phyloP scores from a whole-genome alignment of 2,797 vertebrate genomes.

The Halcyon badia region DNA sequence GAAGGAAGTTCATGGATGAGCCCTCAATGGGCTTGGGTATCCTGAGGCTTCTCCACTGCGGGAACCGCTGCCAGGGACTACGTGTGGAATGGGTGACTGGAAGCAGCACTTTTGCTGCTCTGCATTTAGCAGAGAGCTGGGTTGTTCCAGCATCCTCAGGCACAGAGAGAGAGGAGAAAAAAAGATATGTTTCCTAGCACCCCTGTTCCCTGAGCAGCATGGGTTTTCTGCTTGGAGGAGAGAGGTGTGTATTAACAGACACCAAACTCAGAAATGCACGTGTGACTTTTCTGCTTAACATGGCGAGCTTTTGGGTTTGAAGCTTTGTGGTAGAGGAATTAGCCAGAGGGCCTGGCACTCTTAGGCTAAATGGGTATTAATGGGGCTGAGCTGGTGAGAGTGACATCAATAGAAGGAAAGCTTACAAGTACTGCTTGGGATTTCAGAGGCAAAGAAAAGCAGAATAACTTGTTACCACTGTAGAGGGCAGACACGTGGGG shows the following conservation, averaged over 20 bases:
- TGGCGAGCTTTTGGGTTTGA: neutral
- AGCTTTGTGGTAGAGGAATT: neutral
- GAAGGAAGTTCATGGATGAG: neutral
- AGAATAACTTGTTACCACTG: neutral
- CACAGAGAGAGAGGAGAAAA: neutral
- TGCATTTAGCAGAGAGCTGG: neutral
- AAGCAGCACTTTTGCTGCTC: neutral
- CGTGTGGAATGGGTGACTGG: fast-evolving
- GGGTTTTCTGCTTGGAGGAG: neutral
- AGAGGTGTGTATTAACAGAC: neutral
- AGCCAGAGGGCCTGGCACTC: neutral
- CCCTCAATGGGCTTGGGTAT: neutral
- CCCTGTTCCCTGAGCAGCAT: neutral
- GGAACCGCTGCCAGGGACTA: neutral
- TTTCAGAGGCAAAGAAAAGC: neutral
- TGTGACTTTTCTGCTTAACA: neutral
- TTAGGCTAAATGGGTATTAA: neutral
- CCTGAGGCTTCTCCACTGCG: neutral
- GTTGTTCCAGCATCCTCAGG: neutral
- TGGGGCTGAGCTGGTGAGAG: neutral
- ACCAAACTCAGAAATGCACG: neutral
- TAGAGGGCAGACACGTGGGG: neutral
- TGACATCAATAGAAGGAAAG: neutral
- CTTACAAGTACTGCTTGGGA: neutral
- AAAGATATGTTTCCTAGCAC: neutral